Evolutionary conservation across 2,797 vertebrate species (phyloP).

Genomic region (Hozukius guyotensis): DNA sequence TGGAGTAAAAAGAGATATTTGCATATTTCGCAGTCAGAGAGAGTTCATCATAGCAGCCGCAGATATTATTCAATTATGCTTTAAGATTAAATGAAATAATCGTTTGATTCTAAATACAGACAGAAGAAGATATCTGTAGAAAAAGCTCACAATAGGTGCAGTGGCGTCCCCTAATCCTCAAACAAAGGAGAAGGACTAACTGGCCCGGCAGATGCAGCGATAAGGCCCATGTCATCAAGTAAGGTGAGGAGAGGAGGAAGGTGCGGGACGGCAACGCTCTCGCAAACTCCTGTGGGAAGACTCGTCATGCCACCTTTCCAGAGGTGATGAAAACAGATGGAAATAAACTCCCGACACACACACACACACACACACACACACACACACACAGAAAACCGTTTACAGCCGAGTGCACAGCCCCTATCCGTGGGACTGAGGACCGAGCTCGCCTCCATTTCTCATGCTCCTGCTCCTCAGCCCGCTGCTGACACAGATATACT

Average conservation of each 20-base stretch:
- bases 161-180: conserved; percentile 49
- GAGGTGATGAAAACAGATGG: conserved; percentile 69
- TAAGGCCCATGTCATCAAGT: conserved; percentile 62
- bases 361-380: conserved; percentile 21
- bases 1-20: conserved; percentile 41
- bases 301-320: conserved; percentile 73
- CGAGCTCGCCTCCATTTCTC: conserved; percentile 76
- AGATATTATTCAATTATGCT: conserved; percentile 21
- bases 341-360: conserved; percentile 41
- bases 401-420: conserved; percentile 68
- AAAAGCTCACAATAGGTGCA: conserved; percentile 18
- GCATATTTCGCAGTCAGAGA: conserved; percentile 52
- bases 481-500: conserved; percentile 79
- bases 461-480: conserved; percentile 63
- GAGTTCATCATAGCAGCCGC: conserved; percentile 12
- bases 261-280: conserved; percentile 49
- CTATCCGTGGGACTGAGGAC: conserved; percentile 74
- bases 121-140: neutral
- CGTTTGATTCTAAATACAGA: conserved; percentile 4
- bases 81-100: conserved; percentile 34
- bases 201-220: conserved; percentile 61
- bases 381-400: conserved; percentile 54
- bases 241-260: conserved; percentile 46
- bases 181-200: conserved; percentile 53
- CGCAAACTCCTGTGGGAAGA: conserved; percentile 72